Evolutionary conservation across 2,797 vertebrate genomes (phyloP), one percentile per base, ranked within the genome.

Genomic region (Hydrophis major): DNA sequence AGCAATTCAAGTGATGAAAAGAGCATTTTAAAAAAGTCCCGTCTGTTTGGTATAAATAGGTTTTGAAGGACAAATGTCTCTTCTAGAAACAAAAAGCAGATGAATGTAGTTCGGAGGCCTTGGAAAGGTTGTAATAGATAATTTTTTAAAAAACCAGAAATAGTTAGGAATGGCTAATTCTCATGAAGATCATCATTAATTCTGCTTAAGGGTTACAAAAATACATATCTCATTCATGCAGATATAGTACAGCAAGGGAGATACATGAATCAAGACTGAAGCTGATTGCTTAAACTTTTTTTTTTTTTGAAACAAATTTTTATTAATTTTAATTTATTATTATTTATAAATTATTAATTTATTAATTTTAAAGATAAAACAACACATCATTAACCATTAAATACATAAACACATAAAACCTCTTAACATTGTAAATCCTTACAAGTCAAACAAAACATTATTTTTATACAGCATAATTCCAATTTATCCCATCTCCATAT

Each of bases 1-100:
- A 95, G 89, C 95, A 96, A 94, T 94, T 94, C 0, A 94, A 94
- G 94, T 95, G 94, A 95, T 94, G 94, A 94, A 94, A 90, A 28
- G 96, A 66, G 18, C 3, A 37, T 95, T 96, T 89, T 94, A 94
- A 42, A 78, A 78, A 78, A 22, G 7, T 95, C 59, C 97, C 57
- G 3, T 37, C 27, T 93, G 91, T 96, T 92, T 89, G n/a, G 96
- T 94, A 95, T 83, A 89, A 55, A 83, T 95, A 16, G 53, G 92
- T 91, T 94, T 92, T 92, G 0, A 95, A 95, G 93, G 87, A 86
- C 32, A 88, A n/a, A n/a, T 59, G 22, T 86, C 42, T 27, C 53
- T 93, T 95, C 47, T 92, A 94, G 59, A 96, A 94, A 91, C 6
- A 25, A 86, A 50, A 95, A 94, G 27, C n/a, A 47, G 12, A 4